Percentiles rank a stretch among this genome's conserved stretches.
Evolutionary conservation across 2,888 invertebrate genomes (phyloP).

Genomic region (Phengaris alcon): DNA sequence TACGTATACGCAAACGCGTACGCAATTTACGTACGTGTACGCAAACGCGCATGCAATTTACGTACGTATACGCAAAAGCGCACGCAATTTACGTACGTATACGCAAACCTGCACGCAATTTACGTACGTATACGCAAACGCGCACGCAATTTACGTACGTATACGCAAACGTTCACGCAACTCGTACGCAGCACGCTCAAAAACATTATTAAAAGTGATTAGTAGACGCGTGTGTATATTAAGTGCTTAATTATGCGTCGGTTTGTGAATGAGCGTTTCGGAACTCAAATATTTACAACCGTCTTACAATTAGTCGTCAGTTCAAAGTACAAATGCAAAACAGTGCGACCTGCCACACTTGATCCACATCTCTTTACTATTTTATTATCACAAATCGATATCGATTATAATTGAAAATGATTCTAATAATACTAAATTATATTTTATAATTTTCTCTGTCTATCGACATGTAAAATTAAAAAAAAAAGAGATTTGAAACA

Average conservation of each 20-base stretch:
- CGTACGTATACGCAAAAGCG: background rate
- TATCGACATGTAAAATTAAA: constrained; percentile 21
- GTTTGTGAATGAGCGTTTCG: constrained; percentile 24
- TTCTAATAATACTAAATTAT: constrained; percentile 28
- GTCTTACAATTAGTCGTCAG: constrained; percentile 21
- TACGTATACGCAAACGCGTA: background rate
- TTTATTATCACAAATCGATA: constrained; percentile 28
- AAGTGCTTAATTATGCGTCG: constrained; percentile 18
- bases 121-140: background rate
- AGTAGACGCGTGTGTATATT: constrained; percentile 4
- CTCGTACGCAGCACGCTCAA: background rate
- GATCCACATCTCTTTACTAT: constrained; percentile 23
- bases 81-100: background rate
- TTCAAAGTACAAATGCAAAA: constrained; percentile 27
- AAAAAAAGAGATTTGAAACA: constrained; percentile 30
- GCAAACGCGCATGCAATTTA: background rate
- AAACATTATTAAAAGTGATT: background rate
- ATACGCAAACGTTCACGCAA: background rate
- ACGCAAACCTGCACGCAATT: background rate
- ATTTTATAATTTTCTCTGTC: constrained; percentile 22
- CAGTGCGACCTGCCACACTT: constrained; percentile 12
- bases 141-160: background rate
- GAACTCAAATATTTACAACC: constrained; percentile 23
- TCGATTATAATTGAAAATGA: constrained; percentile 25
- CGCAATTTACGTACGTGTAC: background rate